These are phyloP conservation scores for Antennarius maculatus DNA, from an alignment of 2,797 vertebrate genomes.

Conservation along the genomic window DNA sequence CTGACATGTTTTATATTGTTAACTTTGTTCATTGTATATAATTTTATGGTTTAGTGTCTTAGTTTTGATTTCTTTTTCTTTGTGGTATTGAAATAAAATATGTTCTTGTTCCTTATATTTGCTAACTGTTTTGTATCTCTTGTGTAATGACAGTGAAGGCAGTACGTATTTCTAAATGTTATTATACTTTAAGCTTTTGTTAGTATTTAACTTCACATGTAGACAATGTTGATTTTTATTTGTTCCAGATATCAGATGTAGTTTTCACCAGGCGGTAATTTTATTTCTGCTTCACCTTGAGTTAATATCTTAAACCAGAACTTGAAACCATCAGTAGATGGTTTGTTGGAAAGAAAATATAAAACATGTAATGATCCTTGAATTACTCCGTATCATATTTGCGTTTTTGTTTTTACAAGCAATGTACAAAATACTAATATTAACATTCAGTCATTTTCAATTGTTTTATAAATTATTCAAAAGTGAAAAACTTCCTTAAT, in stretches of 20 bases:
- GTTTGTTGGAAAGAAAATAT: background rate
- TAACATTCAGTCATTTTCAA: background rate
- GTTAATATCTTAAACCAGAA: background rate
- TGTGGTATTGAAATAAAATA: slow-evolving; percentile 14
- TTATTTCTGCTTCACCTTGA: background rate
- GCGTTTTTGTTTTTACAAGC: background rate
- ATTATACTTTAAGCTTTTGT: background rate
- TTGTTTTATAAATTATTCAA: background rate
- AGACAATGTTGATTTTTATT: no score
- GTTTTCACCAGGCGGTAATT: background rate
- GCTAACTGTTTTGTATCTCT: background rate
- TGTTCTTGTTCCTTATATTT: background rate
- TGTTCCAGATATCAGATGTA: no score
- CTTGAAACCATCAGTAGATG: background rate
- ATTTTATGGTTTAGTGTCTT: slow-evolving; percentile 16
- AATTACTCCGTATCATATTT: background rate
- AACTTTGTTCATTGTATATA: slow-evolving; percentile 40
- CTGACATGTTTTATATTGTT: slow-evolving; percentile 49
- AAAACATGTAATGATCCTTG: background rate
- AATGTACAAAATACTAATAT: background rate
- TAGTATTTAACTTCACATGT: background rate
- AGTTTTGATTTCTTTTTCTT: slow-evolving; percentile 17
- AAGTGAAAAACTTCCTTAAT: no score
- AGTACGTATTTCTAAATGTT: background rate
- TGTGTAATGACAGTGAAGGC: background rate